A percentile compares a stretch with the other conserved stretches of the same genome.
Conservation (phyloP, 2,797 vertebrate species). For the Hemibagrus guttatus region DNA sequence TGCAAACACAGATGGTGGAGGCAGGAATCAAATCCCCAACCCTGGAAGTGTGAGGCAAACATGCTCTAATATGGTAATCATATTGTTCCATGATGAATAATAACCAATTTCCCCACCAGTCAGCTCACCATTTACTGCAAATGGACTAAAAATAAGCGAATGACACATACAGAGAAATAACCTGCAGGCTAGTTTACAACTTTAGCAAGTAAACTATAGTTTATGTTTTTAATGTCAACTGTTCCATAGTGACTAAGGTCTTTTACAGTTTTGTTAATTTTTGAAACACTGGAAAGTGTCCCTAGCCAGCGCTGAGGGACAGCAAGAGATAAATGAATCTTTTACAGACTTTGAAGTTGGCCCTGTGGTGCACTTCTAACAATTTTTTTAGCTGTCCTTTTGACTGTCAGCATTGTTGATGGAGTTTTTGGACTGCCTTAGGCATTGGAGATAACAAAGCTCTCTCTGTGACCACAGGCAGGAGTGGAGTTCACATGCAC, state of each 20-base stretch:
- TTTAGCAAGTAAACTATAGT: background rate
- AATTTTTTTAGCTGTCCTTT: conserved; percentile 14
- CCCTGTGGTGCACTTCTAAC: background rate
- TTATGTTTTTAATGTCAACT: conserved; percentile 13
- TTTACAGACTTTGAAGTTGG: conserved; percentile 34
- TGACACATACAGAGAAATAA: background rate
- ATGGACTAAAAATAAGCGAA: background rate
- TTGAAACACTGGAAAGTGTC: background rate
- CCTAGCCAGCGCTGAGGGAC: background rate
- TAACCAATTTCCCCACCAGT: background rate
- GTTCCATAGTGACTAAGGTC: background rate
- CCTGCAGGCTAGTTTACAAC: no score
- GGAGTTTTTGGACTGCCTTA: conserved; percentile 32
- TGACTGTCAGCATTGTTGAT: conserved; percentile 29
- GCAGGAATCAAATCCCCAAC: no score
- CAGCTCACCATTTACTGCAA: background rate
- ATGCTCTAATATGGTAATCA: no score
- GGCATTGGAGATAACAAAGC: conserved; percentile 31
- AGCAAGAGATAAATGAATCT: conserved; percentile 28
- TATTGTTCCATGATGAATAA: background rate
- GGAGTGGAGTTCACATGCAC: conserved; percentile 18
- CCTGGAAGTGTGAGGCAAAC: no score
- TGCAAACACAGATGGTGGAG: no score
- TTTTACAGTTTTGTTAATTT: background rate
- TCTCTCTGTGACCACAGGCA: conserved; percentile 15